A percentile compares a stretch with the other conserved stretches of the same genome.
Conservation (phyloP, 2,113 vertebrate genomes). For the Lipotes vexillifer region DNA sequence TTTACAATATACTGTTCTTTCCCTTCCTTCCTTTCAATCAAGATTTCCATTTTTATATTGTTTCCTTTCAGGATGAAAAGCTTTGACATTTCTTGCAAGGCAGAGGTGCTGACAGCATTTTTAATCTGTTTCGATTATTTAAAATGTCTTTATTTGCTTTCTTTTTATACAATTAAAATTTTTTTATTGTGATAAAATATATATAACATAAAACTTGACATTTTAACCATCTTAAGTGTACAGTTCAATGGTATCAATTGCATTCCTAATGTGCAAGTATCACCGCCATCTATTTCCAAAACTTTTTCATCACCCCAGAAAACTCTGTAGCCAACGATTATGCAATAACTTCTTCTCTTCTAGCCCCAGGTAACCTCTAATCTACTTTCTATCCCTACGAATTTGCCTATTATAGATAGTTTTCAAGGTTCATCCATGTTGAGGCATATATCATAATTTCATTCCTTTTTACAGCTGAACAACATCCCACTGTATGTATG, state of each 20-base stretch:
- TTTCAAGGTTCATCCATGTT: not conserved
- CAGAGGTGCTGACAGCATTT: not conserved
- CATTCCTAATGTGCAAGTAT: not conserved
- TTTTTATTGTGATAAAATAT: not conserved
- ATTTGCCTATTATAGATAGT: not conserved
- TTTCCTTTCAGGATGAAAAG: not conserved
- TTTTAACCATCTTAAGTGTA: not conserved
- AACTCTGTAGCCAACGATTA: not conserved
- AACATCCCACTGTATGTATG: not conserved
- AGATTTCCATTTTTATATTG: not conserved
- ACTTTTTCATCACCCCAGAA: not conserved
- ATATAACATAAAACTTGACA: not conserved
- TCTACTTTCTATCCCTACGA: not conserved
- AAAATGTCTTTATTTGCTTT: not conserved
- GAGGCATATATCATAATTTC: not conserved
- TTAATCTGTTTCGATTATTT: not conserved
- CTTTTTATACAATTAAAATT: not conserved
- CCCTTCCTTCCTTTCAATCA: conserved; percentile 22
- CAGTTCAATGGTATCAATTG: not conserved
- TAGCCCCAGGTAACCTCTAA: not conserved
- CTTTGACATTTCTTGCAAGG: not conserved
- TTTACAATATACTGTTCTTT: not conserved
- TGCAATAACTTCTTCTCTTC: not conserved
- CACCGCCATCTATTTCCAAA: not conserved
- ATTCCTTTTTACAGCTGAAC: not conserved